Evolutionary conservation across 2,113 vertebrate species (phyloP).

Genomic region (Seriola dumerili): DNA sequence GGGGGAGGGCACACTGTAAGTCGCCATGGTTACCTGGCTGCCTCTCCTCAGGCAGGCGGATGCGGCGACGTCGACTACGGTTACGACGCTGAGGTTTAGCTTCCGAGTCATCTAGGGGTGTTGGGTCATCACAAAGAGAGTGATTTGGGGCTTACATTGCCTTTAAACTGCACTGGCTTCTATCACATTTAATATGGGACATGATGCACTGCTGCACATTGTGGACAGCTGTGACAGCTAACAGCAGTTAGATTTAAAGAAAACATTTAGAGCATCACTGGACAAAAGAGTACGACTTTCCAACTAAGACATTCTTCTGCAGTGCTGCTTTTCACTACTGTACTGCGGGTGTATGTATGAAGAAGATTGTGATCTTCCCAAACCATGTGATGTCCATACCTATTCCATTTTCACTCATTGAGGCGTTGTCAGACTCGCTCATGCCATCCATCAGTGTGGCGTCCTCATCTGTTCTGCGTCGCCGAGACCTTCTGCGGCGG

Average conservation of each 20-base stretch:
- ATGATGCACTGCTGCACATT: conserved; percentile 5
- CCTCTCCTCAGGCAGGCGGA: conserved; percentile 96
- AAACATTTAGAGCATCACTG: too few relatives aligned
- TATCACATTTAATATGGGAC: conserved; percentile 2
- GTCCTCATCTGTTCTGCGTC: conserved; percentile 96
- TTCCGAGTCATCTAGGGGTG: conserved; percentile 92
- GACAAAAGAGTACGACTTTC: background rate
- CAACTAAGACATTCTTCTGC: background rate
- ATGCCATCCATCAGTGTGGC: conserved; percentile 95
- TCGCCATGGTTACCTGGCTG: conserved; percentile 94
- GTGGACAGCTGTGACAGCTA: background rate
- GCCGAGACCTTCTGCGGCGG: conserved; percentile 93
- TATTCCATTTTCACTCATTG: conserved; percentile 96
- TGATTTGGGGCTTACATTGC: conserved; percentile 80
- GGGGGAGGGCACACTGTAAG: conserved; percentile 32
- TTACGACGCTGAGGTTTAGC: conserved; percentile 97
- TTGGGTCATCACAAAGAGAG: conserved; percentile 81
- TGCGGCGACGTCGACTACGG: conserved; percentile 96
- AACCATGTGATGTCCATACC: conserved; percentile 82
- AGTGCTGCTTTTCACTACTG: background rate
- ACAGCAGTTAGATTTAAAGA: background rate
- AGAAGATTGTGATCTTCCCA: background rate
- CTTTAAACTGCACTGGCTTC: background rate
- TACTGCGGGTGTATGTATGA: background rate
- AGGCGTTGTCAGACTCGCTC: conserved; percentile 97